These are phyloP conservation scores for Ostrea edulis DNA, from an alignment of 1,140 invertebrate genomes.

Conservation along the genomic window DNA sequence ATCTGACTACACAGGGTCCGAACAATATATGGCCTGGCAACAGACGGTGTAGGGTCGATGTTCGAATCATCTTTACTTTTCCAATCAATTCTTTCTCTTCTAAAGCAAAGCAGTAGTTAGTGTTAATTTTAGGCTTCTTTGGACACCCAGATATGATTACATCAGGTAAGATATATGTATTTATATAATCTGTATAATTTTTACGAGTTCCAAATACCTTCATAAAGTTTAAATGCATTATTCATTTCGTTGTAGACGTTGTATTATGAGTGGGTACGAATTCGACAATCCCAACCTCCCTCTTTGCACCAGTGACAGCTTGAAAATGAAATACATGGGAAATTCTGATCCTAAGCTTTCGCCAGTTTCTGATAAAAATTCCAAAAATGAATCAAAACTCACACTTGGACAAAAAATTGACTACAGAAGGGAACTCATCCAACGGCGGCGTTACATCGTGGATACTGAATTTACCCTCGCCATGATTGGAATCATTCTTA, in stretches of 20 bases:
- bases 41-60: slow-evolving; percentile 19
- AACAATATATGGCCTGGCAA: slow-evolving; percentile 2
- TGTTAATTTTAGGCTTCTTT: background rate
- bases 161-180: background rate
- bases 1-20: background rate
- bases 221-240: background rate
- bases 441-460: slow-evolving; percentile 59
- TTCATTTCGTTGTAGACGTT: background rate
- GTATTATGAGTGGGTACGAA: slow-evolving; percentile 20
- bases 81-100: background rate
- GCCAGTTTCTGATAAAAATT: background rate
- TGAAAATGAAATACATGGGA: slow-evolving; percentile 49
- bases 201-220: background rate
- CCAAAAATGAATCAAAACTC: background rate
- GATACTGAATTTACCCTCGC: slow-evolving; percentile 64
- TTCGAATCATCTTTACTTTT: background rate
- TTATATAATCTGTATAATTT: background rate
- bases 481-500: slow-evolving; percentile 62
- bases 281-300: slow-evolving; percentile 42
- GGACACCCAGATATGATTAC: background rate
- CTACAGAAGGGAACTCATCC: slow-evolving; percentile 54
- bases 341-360: background rate
- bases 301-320: slow-evolving; percentile 11
- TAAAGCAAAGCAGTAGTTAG: background rate
- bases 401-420: slow-evolving; percentile 60